Base-by-base conservation (phyloP, 1,140 invertebrate genomes). In the Luehdorfia chinensis region DNA sequence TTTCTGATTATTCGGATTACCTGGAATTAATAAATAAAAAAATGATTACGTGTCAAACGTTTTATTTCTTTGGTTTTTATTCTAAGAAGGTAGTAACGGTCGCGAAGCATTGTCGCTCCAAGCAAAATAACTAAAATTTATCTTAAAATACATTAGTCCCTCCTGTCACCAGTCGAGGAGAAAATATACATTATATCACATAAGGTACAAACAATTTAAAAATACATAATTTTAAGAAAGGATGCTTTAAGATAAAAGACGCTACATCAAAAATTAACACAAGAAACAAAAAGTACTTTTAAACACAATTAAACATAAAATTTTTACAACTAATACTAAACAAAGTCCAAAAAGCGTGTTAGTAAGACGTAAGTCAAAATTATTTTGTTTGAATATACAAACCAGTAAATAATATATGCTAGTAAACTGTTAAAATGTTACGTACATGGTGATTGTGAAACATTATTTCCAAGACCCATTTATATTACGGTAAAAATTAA, bases 1-100 rank as follows among this genome's bases (percentile, higher is more conserved):
- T n/a, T n/a, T n/a, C n/a, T n/a, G n/a, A n/a, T n/a, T n/a, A n/a
- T n/a, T n/a, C n/a, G n/a, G n/a, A n/a, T n/a, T n/a, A n/a, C n/a
- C n/a, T n/a, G n/a, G n/a, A n/a, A n/a, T n/a, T n/a, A n/a, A n/a
- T n/a, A n/a, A n/a, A 41, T 15, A 16, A 47, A 44, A 52, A 12
- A 41, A 34, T 21, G 43, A 56, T 61, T 46, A n/a, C 45, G 57
- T 66, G 56, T 61, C 58, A 73, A 69, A 66, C 46, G 55, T 55
- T 69, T 70, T 66, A 69, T 66, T 66, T 69, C 66, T 69, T 73
- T 69, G 66, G 63, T 50, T 64, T 50, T 57, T 59, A 66, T 58
- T 48, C 59, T 64, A 66, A 62, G 37, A 53, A 28, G n/a, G 28
- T 49, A 33, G 45, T 33, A 30, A 32, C 41, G 27, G 14, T n/a